Percentiles rank a stretch among this genome's conserved stretches.
These are phyloP conservation scores for Deilephila elpenor DNA, from an alignment of 2,888 invertebrate genomes.

Conservation along the genomic window DNA sequence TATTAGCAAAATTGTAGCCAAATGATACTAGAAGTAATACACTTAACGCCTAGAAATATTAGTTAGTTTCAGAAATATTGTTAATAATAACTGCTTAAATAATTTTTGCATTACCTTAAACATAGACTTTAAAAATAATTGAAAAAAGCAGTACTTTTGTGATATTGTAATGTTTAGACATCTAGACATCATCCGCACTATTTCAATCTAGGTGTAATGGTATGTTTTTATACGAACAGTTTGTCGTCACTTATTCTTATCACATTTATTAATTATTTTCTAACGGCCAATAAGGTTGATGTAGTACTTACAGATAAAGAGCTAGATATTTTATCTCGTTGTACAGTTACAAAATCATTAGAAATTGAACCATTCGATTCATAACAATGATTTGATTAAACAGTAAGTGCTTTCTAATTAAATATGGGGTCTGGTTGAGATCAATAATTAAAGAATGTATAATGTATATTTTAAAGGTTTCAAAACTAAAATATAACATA, in stretches of 20 bases:
- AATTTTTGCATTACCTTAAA: no score
- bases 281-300: background rate
- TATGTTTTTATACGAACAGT: no score
- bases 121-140: no score
- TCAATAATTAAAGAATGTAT: background rate
- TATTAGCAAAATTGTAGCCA: background rate
- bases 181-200: no score
- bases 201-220: no score
- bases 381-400: background rate
- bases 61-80: background rate
- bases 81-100: background rate
- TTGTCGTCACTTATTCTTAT: background rate
- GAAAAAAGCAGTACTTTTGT: no score
- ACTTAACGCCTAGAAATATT: background rate
- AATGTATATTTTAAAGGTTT: no score
- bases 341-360: no score
- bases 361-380: no score
- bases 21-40: conserved; percentile 11
- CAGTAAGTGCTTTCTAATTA: background rate
- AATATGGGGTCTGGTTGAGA: background rate
- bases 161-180: no score
- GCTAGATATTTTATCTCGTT: background rate
- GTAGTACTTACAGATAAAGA: background rate
- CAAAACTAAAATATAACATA: no score
- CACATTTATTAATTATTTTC: background rate